These are phyloP conservation scores for Aldabrachelys gigantea DNA, from an alignment of 2,113 vertebrate genomes.

Conservation along the genomic window DNA sequence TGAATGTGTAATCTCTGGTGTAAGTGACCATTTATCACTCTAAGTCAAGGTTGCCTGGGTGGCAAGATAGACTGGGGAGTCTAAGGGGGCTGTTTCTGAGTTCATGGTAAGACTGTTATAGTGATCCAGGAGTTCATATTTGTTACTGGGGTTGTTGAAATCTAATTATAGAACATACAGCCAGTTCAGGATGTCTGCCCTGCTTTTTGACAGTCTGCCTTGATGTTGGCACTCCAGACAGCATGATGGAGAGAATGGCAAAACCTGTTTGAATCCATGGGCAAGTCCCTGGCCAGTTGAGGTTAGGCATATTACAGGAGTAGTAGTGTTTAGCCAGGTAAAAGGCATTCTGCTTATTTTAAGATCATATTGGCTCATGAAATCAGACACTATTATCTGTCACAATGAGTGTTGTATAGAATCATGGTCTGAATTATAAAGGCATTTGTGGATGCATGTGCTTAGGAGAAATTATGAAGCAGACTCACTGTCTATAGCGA, in stretches of 20 bases:
- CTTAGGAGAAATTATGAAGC: conserved; percentile 63
- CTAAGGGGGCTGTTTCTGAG: neutral
- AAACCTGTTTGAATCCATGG: conserved; percentile 16
- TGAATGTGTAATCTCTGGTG: neutral
- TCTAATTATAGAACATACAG: neutral
- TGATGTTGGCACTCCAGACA: neutral
- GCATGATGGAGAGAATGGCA: neutral
- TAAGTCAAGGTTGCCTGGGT: neutral
- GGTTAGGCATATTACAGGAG: neutral
- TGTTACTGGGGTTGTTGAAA: neutral
- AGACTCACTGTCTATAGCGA: conserved; percentile 38
- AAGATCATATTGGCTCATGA: conserved; percentile 11
- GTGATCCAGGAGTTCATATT: neutral
- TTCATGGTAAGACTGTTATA: neutral
- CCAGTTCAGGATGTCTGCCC: neutral
- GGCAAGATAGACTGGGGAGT: neutral
- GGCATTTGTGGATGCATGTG: conserved; percentile 11
- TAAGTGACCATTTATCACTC: neutral
- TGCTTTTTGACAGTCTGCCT: neutral
- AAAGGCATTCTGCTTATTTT: conserved; percentile 52
- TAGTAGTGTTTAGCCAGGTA: conserved; percentile 7
- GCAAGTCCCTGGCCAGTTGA: neutral
- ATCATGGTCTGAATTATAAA: conserved; percentile 35
- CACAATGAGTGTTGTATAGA: conserved; percentile 53
- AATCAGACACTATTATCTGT: conserved; percentile 25